Evolutionary conservation across 2,888 invertebrate genomes (phyloP).

Genomic region (Agrypnus murinus): DNA sequence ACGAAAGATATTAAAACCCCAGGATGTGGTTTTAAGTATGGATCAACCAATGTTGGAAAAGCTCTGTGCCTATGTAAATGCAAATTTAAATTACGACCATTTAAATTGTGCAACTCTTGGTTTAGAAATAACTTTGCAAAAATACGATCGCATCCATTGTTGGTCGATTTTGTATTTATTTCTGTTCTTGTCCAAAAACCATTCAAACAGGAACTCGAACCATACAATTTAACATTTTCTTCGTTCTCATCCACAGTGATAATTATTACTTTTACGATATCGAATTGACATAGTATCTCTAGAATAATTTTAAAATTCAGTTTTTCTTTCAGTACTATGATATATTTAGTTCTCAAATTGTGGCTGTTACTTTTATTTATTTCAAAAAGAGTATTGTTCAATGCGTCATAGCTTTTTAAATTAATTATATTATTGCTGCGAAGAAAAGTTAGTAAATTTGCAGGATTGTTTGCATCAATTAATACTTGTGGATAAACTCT

Average conservation of each 20-base stretch:
- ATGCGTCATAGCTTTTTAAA: not conserved
- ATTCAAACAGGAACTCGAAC: not conserved
- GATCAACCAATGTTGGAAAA: conserved; percentile 21
- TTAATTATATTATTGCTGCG: too few relatives aligned
- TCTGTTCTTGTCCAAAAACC: not conserved
- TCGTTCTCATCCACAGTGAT: not conserved
- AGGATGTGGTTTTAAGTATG: conserved; percentile 12
- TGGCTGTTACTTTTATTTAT: not conserved
- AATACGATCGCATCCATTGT: not conserved
- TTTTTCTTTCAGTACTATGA: not conserved
- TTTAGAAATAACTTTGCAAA: not conserved
- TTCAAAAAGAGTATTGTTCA: not conserved
- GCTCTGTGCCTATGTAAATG: conserved; percentile 6
- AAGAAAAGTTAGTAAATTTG: too few relatives aligned
- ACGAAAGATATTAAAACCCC: conserved; percentile 14
- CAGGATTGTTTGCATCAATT: too few relatives aligned
- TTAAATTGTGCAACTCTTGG: not conserved
- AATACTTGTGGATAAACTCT: not conserved
- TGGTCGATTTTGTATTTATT: not conserved
- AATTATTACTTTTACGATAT: not conserved
- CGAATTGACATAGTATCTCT: not conserved
- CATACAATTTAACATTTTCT: not conserved
- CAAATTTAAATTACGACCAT: not conserved
- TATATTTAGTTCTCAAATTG: conserved; percentile 2
- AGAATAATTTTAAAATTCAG: not conserved